Evolutionary conservation across 2,888 invertebrate genomes (phyloP).

Genomic region (Monoplex corrugatus): DNA sequence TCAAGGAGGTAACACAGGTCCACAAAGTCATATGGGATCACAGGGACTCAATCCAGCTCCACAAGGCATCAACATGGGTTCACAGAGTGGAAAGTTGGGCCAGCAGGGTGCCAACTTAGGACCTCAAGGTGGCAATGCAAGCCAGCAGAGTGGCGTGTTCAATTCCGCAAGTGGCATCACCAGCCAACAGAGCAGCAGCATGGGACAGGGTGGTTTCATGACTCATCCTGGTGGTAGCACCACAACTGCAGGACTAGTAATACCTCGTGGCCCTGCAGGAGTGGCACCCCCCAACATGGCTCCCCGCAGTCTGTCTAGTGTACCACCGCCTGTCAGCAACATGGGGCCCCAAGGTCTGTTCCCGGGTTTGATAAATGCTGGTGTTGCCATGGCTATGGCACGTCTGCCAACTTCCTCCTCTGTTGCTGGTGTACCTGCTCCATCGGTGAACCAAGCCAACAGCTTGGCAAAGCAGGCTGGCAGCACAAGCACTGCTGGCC

Average conservation of each 20-base stretch:
- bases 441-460: not conserved
- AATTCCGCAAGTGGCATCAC: not conserved
- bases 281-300: conserved; percentile 26
- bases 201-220: not conserved
- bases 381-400: not conserved
- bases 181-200: conserved; percentile 12
- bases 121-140: not conserved
- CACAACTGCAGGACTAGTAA: not conserved
- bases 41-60: not conserved
- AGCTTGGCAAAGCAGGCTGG: not conserved
- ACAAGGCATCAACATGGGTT: not conserved
- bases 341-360: not conserved
- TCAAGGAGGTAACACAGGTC: not conserved
- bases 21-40: not conserved
- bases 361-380: not conserved
- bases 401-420: not conserved
- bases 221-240: not conserved
- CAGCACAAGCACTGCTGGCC: not conserved
- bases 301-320: not conserved
- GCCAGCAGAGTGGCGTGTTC: not conserved
- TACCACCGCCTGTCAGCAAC: not conserved
- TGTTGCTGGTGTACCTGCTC: not conserved
- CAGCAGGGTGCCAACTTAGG: not conserved
- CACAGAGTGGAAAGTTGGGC: not conserved
- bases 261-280: conserved; percentile 36